phyloP scores from a whole-genome alignment of 1,140 invertebrate species.

The Drosophila quadrilineata region DNA sequence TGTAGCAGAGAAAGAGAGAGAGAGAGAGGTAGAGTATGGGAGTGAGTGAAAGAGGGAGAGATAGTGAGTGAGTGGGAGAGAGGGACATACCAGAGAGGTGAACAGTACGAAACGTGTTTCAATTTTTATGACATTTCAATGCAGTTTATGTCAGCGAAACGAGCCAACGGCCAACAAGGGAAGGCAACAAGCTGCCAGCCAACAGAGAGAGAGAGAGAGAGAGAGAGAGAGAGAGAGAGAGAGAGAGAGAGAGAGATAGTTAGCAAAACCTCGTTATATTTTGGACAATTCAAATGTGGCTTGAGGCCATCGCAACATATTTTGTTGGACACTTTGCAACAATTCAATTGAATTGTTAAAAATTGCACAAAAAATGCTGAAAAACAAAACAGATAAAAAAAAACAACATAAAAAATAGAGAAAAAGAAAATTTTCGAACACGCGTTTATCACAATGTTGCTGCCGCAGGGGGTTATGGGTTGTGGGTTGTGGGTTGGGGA shows the following conservation, averaged over 20 bases:
- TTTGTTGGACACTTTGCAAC: slow-evolving; percentile 60
- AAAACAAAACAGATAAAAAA: slow-evolving; percentile 11
- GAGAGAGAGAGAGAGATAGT: not conserved
- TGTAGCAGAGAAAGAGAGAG: not conserved
- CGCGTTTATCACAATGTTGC: slow-evolving; percentile 1
- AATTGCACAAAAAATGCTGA: slow-evolving; percentile 18
- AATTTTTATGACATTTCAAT: slow-evolving; percentile 79
- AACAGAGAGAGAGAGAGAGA: not conserved
- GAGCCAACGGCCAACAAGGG: slow-evolving; percentile 38
- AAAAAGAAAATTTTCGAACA: not conserved
- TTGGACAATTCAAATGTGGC: slow-evolving; percentile 72
- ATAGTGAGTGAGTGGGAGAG: not conserved
- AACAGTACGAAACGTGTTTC: slow-evolving; percentile 59
- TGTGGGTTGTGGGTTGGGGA: not conserved
- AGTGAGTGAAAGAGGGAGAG: not conserved
- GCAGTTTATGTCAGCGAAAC: slow-evolving; percentile 75
- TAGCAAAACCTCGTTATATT: slow-evolving; percentile 61
- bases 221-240: not conserved
- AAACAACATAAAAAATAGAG: slow-evolving; percentile 2
- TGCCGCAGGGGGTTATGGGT: not conserved
- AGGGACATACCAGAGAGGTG: too few species aligned
- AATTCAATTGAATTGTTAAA: slow-evolving; percentile 72
- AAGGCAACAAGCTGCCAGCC: not conserved
- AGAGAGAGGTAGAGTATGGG: not conserved
- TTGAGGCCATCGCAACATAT: slow-evolving; percentile 40